Conservation (phyloP, 2,797 vertebrate genomes). For the Aldrovandia affinis region DNA sequence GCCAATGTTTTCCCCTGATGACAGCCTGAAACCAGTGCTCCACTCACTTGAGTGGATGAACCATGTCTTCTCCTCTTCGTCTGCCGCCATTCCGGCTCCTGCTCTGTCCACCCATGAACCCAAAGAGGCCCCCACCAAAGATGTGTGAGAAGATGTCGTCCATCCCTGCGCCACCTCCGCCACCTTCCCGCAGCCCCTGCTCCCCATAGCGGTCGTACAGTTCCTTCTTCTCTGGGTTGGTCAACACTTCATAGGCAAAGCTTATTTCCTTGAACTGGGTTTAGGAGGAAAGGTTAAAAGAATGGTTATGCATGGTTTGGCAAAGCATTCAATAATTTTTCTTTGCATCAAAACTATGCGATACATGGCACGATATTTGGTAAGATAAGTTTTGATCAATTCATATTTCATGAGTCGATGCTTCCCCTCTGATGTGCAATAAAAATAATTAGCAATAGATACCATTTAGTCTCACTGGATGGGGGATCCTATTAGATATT, state of each 20-base stretch:
- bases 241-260: conserved; percentile 96
- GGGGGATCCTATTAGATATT: no score
- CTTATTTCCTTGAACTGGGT: conserved; percentile 98
- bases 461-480: no score
- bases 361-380: background rate
- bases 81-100: conserved; percentile 92
- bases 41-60: conserved; percentile 95
- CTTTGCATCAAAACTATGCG: no score
- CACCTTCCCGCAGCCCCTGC: conserved; percentile 95
- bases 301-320: background rate
- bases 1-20: background rate
- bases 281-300: conserved; percentile 25
- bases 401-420: no score
- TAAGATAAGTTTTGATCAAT: background rate
- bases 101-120: conserved; percentile 94
- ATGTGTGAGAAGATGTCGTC: conserved; percentile 99
- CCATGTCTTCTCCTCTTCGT: conserved; percentile 97
- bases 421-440: no score
- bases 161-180: conserved; percentile 91
- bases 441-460: no score
- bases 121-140: conserved; percentile 94
- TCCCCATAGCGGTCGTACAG: conserved; percentile 96
- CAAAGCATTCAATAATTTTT: background rate
- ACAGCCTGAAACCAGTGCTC: background rate
- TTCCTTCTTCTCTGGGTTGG: conserved; percentile 95